Percentiles rank a stretch among this genome's conserved stretches.
These are phyloP conservation scores for Anarrhichthys ocellatus DNA, from an alignment of 2,113 vertebrate genomes.

Conservation along the genomic window DNA sequence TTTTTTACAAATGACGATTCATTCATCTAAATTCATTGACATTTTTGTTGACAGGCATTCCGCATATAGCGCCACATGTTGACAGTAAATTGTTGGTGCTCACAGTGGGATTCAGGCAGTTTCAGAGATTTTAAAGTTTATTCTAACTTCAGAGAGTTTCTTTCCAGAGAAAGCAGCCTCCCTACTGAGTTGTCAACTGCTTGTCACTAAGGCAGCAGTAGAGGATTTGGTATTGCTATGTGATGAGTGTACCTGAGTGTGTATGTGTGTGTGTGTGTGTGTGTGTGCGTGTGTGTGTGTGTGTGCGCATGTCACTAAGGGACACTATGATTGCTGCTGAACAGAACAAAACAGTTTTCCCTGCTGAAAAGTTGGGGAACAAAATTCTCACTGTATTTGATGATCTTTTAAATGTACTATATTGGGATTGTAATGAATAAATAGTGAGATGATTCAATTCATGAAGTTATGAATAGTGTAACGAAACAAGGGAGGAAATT, in stretches of 20 bases:
- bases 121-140: neutral
- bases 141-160: neutral
- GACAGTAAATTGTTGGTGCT: slow-evolving; percentile 6
- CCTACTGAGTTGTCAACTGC: slow-evolving; percentile 67
- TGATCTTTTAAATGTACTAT: neutral
- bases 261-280: neutral
- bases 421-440: neutral
- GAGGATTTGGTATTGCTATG: neutral
- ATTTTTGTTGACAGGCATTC: slow-evolving; percentile 17
- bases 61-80: neutral
- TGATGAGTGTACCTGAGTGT: neutral
- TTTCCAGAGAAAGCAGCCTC: neutral
- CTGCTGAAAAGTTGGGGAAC: neutral
- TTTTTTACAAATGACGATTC: slow-evolving; percentile 3
- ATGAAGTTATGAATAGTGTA: neutral
- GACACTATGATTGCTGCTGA: neutral
- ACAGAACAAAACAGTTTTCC: neutral
- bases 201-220: slow-evolving; percentile 7
- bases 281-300: too few species aligned
- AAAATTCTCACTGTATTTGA: neutral
- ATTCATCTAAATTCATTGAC: neutral
- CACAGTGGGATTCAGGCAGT: neutral
- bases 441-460: neutral
- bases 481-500: neutral
- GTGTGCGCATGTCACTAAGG: neutral